Evolutionary conservation across 2,113 vertebrate genomes (phyloP).

Genomic region (Cynocephalus volans): DNA sequence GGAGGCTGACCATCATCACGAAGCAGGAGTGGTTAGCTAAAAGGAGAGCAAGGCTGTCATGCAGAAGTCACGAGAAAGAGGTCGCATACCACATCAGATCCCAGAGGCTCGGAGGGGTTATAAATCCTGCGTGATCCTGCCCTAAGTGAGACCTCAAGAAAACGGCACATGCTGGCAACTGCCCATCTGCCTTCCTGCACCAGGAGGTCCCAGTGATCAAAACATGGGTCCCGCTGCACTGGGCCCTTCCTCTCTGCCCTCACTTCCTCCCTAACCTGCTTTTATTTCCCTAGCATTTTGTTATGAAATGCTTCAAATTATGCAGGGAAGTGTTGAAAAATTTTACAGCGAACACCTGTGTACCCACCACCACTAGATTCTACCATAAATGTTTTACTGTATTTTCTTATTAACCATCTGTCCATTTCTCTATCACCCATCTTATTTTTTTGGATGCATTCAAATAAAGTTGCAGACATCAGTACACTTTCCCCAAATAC

Average conservation of each 20-base stretch:
- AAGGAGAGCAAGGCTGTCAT: slow-evolving; percentile 70
- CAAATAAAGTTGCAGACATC: slow-evolving; percentile 38
- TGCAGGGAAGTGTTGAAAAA: background rate
- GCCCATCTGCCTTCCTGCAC: background rate
- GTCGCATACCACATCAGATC: background rate
- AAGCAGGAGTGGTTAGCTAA: slow-evolving; percentile 84
- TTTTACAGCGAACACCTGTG: background rate
- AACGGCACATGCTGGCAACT: background rate
- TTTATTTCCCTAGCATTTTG: slow-evolving; percentile 39
- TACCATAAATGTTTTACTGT: slow-evolving; percentile 8
- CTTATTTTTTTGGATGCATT: slow-evolving; percentile 17
- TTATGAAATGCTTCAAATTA: background rate
- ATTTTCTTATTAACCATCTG: background rate
- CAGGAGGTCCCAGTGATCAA: background rate
- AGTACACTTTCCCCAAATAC: background rate
- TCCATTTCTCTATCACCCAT: background rate
- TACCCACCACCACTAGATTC: background rate
- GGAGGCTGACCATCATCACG: slow-evolving; percentile 58
- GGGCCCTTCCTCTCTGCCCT: background rate
- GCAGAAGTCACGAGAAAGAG: slow-evolving; percentile 62
- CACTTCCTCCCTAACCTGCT: background rate
- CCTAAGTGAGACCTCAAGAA: slow-evolving; percentile 7
- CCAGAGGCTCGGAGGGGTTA: background rate
- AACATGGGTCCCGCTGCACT: background rate
- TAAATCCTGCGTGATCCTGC: background rate